These are phyloP conservation scores for Argyrosomus japonicus DNA, from an alignment of 2,113 vertebrate genomes.

Conservation along the genomic window DNA sequence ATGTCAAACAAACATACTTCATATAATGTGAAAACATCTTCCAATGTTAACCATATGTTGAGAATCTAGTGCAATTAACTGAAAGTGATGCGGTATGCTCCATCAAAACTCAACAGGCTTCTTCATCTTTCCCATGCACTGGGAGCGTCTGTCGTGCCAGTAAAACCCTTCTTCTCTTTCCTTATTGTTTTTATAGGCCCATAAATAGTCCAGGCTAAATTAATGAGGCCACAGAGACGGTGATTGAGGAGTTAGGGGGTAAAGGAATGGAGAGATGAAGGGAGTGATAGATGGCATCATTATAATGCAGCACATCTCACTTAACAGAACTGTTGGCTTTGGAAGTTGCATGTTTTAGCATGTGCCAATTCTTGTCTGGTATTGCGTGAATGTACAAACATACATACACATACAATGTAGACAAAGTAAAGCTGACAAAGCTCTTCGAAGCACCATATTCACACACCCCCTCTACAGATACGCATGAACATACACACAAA, in stretches of 20 bases:
- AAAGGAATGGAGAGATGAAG: slow-evolving; percentile 75
- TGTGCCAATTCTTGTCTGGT: slow-evolving; percentile 54
- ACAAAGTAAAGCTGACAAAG: slow-evolving; percentile 23
- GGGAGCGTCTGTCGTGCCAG: slow-evolving; percentile 59
- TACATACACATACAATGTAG: slow-evolving; percentile 5
- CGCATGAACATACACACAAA: slow-evolving; percentile 7
- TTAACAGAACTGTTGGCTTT: slow-evolving; percentile 80
- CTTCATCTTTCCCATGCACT: slow-evolving; percentile 69
- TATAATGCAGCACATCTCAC: slow-evolving; percentile 80
- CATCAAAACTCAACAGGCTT: slow-evolving; percentile 56
- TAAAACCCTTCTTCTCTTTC: slow-evolving; percentile 65
- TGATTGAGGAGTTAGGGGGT: slow-evolving; percentile 74
- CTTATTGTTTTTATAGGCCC: slow-evolving; percentile 78
- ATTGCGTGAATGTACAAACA: slow-evolving; percentile 54
- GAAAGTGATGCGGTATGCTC: slow-evolving; percentile 62
- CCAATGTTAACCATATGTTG: slow-evolving; percentile 73
- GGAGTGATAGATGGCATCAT: slow-evolving; percentile 84
- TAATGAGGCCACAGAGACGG: slow-evolving; percentile 77
- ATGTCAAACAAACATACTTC: slow-evolving; percentile 39
- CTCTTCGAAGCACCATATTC: slow-evolving; percentile 38
- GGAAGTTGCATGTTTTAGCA: slow-evolving; percentile 67
- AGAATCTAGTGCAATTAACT: slow-evolving; percentile 74
- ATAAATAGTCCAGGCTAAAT: slow-evolving; percentile 80
- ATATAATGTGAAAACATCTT: slow-evolving; percentile 75
- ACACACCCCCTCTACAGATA: slow-evolving; percentile 16